Evolutionary conservation across 1,140 invertebrate genomes (phyloP).

Genomic region (Aplysia californica): DNA sequence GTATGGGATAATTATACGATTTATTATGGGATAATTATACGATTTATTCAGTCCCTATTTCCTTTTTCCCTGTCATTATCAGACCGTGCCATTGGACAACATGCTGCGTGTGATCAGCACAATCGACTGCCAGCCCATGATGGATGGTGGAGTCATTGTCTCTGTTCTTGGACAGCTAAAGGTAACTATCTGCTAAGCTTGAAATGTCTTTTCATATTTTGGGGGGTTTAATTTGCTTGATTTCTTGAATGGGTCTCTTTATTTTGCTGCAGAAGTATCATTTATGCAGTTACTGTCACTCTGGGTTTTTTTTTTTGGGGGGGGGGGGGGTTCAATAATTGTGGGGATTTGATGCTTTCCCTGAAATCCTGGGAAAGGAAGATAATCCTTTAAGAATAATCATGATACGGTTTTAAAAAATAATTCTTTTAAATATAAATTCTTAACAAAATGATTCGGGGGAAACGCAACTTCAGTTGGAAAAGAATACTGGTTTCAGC

Average conservation of each 20-base stretch:
- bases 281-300: background rate
- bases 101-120: slow-evolving; percentile 36
- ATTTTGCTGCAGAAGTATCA: background rate
- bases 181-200: slow-evolving; percentile 25
- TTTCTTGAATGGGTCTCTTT: background rate
- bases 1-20: no score
- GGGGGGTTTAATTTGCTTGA: background rate
- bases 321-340: background rate
- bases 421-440: no score
- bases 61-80: slow-evolving; percentile 14
- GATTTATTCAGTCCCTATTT: no score
- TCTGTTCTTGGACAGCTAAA: slow-evolving; percentile 42
- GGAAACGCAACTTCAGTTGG: no score
- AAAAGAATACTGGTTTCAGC: no score
- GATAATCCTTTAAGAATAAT: no score
- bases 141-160: slow-evolving; percentile 40
- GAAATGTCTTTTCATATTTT: background rate
- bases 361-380: no score
- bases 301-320: background rate
- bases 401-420: no score
- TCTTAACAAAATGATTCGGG: no score
- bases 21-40: no score
- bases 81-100: slow-evolving; percentile 29
- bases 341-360: background rate
- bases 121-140: slow-evolving; percentile 45